Evolutionary conservation across 2,888 invertebrate species (phyloP).

Genomic region (Macrosoma leucophasiata): DNA sequence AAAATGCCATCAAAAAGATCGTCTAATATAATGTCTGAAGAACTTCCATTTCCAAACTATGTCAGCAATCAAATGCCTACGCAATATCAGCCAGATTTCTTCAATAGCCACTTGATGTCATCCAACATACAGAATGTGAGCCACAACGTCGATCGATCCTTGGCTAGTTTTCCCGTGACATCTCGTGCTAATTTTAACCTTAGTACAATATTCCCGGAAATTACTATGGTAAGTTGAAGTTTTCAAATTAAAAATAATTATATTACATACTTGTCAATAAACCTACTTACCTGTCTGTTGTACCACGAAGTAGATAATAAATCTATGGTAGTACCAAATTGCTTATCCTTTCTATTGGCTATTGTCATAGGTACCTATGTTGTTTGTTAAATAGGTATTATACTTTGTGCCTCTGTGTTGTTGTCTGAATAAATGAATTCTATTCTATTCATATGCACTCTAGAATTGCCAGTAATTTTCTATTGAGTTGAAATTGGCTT

Average conservation of each 20-base stretch:
- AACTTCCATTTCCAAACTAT: conserved; percentile 59
- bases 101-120: conserved; percentile 61
- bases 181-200: conserved; percentile 85
- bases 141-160: conserved; percentile 50
- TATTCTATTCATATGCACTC: not conserved
- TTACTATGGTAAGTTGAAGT: conserved; percentile 75
- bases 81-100: conserved; percentile 63
- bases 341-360: too few species aligned
- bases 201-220: conserved; percentile 89
- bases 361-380: not conserved
- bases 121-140: conserved; percentile 55
- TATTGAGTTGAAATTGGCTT: too few species aligned
- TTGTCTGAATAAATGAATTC: not conserved
- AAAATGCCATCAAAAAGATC: conserved; percentile 51
- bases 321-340: too few species aligned
- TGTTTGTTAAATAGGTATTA: not conserved
- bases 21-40: conserved; percentile 53
- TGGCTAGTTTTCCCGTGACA: conserved; percentile 54
- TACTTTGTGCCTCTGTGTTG: not conserved
- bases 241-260: not conserved
- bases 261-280: too few species aligned
- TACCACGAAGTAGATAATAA: too few species aligned
- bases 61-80: conserved; percentile 58
- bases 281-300: too few species aligned
- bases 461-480: too few species aligned